A percentile compares a stretch with the other conserved stretches of the same genome.
phyloP scores from a whole-genome alignment of 2,797 vertebrate species.

The Acomys russatus region DNA sequence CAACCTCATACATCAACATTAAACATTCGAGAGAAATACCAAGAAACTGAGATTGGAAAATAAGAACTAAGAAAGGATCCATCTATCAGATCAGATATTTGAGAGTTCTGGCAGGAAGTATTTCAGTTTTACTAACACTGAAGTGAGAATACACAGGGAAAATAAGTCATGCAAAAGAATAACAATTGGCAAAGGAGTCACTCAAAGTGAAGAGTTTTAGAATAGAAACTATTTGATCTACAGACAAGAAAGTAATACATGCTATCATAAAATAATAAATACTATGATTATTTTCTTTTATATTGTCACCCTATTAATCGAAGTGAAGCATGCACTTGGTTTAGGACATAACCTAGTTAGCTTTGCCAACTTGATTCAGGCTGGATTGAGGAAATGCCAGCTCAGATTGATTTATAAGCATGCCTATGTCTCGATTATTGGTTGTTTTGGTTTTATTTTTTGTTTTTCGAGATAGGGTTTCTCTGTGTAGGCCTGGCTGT shows the following conservation, averaged over 20 bases:
- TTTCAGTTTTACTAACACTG: not conserved
- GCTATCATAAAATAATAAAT: slow-evolving; percentile 14
- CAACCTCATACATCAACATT: slow-evolving; percentile 2
- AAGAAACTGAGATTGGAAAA: not conserved
- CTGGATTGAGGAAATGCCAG: not conserved
- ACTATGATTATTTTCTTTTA: not conserved
- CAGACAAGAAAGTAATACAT: not conserved
- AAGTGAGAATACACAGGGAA: not conserved
- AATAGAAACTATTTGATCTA: not conserved
- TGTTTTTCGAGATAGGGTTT: no score
- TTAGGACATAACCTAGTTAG: not conserved
- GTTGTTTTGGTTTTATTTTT: not conserved
- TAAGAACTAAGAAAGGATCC: slow-evolving; percentile 30
- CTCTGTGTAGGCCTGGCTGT: no score
- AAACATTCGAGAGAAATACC: slow-evolving; percentile 39
- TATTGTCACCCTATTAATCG: slow-evolving; percentile 12
- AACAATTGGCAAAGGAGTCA: slow-evolving; percentile 41
- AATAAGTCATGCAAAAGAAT: slow-evolving; percentile 1
- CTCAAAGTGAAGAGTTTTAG: slow-evolving; percentile 47
- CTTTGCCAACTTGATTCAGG: not conserved
- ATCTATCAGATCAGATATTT: not conserved
- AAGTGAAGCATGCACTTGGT: not conserved
- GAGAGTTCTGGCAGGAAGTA: not conserved
- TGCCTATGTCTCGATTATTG: not conserved
- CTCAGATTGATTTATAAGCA: not conserved